Percentiles rank a stretch among this genome's conserved stretches.
These are phyloP conservation scores for Drosophila limbata DNA, from an alignment of 2,888 invertebrate species.

Conservation along the genomic window DNA sequence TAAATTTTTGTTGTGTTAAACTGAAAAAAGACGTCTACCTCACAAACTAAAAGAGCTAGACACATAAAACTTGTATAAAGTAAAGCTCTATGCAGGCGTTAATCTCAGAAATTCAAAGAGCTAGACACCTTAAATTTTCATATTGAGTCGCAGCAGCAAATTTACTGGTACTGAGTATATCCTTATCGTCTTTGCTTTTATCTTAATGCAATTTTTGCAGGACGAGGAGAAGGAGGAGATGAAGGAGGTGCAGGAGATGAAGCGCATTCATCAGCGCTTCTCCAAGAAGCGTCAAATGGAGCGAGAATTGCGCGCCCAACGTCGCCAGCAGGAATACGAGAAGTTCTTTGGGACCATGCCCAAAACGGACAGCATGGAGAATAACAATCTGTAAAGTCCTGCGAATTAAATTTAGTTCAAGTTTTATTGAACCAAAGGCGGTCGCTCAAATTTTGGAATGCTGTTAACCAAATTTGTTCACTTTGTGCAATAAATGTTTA, in stretches of 20 bases:
- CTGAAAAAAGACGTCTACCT: neutral
- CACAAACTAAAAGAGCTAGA: no score
- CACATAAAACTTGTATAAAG: no score
- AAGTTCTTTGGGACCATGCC: conserved; percentile 78
- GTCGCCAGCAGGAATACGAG: conserved; percentile 80
- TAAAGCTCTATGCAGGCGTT: neutral
- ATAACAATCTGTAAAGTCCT: conserved; percentile 53
- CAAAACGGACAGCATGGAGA: conserved; percentile 61
- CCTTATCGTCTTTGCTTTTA: neutral
- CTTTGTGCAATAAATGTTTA: conserved; percentile 67
- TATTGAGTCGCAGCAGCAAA: neutral
- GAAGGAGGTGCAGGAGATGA: conserved; percentile 97
- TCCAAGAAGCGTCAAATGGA: conserved; percentile 88
- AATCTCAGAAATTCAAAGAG: neutral
- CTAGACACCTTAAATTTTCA: neutral
- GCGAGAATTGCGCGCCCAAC: conserved; percentile 79
- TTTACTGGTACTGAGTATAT: neutral
- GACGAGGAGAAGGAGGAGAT: conserved; percentile 97
- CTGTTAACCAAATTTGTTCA: conserved; percentile 47
- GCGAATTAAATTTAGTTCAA: conserved; percentile 59
- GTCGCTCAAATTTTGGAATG: conserved; percentile 5
- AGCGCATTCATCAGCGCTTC: conserved; percentile 92
- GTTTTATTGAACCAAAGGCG: conserved; percentile 65
- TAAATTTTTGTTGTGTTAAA: neutral
- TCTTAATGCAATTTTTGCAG: conserved; percentile 85